Percentiles rank a stretch among this genome's conserved stretches.
These are phyloP conservation scores for Pionites leucogaster DNA, from an alignment of 2,113 vertebrate genomes.

Conservation along the genomic window DNA sequence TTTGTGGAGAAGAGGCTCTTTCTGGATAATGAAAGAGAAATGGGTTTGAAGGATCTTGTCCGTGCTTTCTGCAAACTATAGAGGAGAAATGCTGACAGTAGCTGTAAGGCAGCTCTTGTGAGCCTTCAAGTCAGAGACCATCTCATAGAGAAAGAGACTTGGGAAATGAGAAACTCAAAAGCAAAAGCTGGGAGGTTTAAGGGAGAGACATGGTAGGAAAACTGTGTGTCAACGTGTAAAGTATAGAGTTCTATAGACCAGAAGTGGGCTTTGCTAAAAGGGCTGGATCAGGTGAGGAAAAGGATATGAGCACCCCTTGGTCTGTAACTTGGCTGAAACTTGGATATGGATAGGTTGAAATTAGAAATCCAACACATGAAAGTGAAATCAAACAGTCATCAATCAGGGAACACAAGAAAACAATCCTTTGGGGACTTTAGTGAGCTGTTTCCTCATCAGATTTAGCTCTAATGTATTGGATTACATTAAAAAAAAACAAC, in stretches of 20 bases:
- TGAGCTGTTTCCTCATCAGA: conserved; percentile 61
- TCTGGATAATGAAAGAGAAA: background rate
- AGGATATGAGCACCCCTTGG: background rate
- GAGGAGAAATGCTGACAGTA: background rate
- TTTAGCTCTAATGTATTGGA: conserved; percentile 25
- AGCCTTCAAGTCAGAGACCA: background rate
- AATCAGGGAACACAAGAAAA: conserved; percentile 30
- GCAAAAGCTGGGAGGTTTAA: background rate
- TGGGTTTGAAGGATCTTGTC: background rate
- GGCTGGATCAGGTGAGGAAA: background rate
- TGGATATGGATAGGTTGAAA: background rate
- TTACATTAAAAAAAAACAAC: background rate
- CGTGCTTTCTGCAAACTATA: background rate
- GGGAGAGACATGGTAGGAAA: background rate
- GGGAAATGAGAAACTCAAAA: background rate
- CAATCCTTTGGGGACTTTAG: background rate
- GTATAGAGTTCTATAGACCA: background rate
- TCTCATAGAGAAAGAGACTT: background rate
- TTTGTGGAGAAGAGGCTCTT: background rate
- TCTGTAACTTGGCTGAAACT: background rate
- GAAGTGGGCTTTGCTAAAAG: background rate
- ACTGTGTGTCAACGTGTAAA: background rate
- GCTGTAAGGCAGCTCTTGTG: background rate
- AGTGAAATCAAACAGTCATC: conserved; percentile 36
- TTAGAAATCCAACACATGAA: conserved; percentile 2